A percentile compares a stretch with the other conserved stretches of the same genome.
phyloP scores from a whole-genome alignment of 2,797 vertebrate genomes.

The Molossus alvarezi region DNA sequence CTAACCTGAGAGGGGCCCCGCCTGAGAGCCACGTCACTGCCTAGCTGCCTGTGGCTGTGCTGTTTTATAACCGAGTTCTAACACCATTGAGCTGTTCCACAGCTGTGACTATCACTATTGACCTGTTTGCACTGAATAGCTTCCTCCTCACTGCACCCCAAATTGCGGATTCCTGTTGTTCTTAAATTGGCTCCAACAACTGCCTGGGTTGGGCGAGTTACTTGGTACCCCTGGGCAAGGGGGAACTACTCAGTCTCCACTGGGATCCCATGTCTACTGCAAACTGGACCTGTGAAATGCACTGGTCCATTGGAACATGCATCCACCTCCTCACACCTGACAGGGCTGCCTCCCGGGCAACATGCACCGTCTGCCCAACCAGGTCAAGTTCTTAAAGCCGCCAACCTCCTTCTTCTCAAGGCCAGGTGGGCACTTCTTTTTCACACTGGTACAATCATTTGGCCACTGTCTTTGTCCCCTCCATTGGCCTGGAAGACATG shows the following conservation, averaged over 20 bases:
- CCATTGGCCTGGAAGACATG: neutral
- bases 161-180: neutral
- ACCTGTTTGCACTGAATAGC: neutral
- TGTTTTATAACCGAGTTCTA: neutral
- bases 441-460: neutral
- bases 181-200: neutral
- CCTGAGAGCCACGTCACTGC: neutral
- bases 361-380: neutral
- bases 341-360: neutral
- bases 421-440: neutral
- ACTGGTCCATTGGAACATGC: neutral
- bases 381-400: neutral
- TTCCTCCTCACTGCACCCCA: neutral
- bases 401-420: neutral
- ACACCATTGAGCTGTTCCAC: neutral
- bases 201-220: neutral
- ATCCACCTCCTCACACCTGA: neutral
- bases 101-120: neutral
- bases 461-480: rapidly evolving
- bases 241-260: neutral
- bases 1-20: neutral
- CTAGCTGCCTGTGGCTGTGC: neutral
- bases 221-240: neutral
- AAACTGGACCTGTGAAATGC: neutral
- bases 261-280: neutral